Evolutionary conservation across 2,797 vertebrate genomes (phyloP).

Genomic region (Sebastolobus altivelis): DNA sequence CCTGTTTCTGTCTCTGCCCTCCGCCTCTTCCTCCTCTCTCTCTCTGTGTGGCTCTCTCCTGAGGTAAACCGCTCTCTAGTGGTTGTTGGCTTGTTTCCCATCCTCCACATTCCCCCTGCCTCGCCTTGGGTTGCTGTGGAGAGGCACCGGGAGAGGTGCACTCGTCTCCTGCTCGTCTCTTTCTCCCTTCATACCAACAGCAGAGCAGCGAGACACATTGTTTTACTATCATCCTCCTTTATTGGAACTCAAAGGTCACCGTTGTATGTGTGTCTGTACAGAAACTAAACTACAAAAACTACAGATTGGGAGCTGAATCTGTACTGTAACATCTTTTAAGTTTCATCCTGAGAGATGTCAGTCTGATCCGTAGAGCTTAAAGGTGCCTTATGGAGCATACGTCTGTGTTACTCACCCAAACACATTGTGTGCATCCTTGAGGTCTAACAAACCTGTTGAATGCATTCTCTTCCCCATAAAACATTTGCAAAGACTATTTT

Average conservation of each 20-base stretch:
- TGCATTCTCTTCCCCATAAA: background rate
- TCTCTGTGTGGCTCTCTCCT: constrained; percentile 38
- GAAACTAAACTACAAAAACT: background rate
- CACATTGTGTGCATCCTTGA: background rate
- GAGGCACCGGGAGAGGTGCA: constrained; percentile 63
- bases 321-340: background rate
- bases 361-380: background rate
- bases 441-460: background rate
- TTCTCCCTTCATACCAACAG: constrained; percentile 42
- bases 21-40: constrained; percentile 1
- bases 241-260: constrained; percentile 36
- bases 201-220: constrained; percentile 21
- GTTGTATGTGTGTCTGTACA: background rate
- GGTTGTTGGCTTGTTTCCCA: constrained; percentile 70
- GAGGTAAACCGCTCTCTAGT: constrained; percentile 61
- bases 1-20: constrained; percentile 27
- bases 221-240: constrained; percentile 28
- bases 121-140: constrained; percentile 74
- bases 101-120: constrained; percentile 71
- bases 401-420: background rate
- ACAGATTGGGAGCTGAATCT: background rate
- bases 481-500: background rate
- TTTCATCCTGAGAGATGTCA: background rate
- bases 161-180: constrained; percentile 55
- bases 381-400: background rate